phyloP scores from a whole-genome alignment of 1,140 invertebrate species.

The Pemphigus obesinymphae region DNA sequence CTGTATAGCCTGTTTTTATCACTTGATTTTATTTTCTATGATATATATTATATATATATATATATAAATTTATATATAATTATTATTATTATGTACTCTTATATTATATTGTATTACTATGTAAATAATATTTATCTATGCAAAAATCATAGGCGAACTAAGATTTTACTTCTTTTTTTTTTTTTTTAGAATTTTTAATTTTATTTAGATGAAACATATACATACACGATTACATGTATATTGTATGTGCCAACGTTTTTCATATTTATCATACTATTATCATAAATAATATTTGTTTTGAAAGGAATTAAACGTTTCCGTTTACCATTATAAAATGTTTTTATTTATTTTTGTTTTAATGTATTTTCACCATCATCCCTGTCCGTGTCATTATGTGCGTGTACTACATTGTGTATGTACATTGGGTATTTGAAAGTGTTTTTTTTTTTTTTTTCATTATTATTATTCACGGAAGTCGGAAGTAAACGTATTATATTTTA shows the following conservation, averaged over 20 bases:
- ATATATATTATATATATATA: slow-evolving; percentile 1
- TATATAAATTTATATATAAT: background rate
- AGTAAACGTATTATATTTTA: too few species aligned
- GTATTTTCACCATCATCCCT: background rate
- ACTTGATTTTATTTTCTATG: slow-evolving; percentile 2
- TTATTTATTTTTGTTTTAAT: background rate
- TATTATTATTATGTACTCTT: background rate
- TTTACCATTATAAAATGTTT: slow-evolving; percentile 1
- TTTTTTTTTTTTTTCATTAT: background rate
- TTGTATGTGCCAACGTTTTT: slow-evolving; percentile 28
- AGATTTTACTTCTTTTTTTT: background rate
- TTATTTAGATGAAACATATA: slow-evolving; percentile 12
- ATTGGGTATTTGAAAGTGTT: background rate
- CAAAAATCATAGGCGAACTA: background rate
- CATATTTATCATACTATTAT: slow-evolving; percentile 23
- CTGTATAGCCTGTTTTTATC: background rate
- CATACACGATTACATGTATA: background rate
- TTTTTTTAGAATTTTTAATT: slow-evolving; percentile 10
- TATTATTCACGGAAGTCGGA: too few species aligned
- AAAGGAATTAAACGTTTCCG: slow-evolving; percentile 21
- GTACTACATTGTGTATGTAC: background rate
- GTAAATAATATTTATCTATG: slow-evolving; percentile 14
- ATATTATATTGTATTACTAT: background rate
- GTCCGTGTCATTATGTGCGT: background rate
- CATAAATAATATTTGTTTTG: slow-evolving; percentile 29